A percentile compares a stretch with the other conserved stretches of the same genome.
Conservation (phyloP, 2,888 invertebrate species). For the Tetragonisca angustula region DNA sequence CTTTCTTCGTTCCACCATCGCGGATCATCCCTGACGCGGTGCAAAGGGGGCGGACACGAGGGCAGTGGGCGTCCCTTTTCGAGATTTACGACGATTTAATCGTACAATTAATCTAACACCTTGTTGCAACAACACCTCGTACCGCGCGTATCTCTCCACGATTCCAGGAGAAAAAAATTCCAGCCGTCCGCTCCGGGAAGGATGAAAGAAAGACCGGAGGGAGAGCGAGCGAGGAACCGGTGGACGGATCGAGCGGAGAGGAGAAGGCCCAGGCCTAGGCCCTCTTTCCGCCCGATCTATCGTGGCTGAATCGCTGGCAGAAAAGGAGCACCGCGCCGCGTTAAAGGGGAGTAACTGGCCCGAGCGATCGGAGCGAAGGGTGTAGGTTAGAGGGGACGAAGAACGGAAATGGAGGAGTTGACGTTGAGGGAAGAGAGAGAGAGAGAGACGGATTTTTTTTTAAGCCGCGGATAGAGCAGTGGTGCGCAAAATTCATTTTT, state of each 20-base stretch:
- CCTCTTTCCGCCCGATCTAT: slow-evolving; percentile 62
- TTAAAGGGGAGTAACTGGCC: slow-evolving; percentile 68
- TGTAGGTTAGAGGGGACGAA: slow-evolving; percentile 14
- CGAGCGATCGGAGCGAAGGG: slow-evolving; percentile 41
- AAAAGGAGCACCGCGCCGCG: slow-evolving; percentile 60
- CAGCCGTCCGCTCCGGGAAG: slow-evolving; percentile 32
- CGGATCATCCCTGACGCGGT: slow-evolving; percentile 50
- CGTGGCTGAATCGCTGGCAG: slow-evolving; percentile 63
- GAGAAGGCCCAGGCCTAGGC: background rate
- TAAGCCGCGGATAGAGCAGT: slow-evolving; percentile 25
- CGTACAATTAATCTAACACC: slow-evolving; percentile 84
- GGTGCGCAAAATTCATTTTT: slow-evolving; percentile 47
- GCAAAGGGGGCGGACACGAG: slow-evolving; percentile 60
- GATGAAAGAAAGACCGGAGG: slow-evolving; percentile 30
- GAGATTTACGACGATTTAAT: slow-evolving; percentile 84
- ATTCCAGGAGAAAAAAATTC: slow-evolving; percentile 32
- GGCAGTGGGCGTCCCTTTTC: slow-evolving; percentile 71
- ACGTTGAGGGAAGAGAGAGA: background rate
- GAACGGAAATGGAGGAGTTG: slow-evolving; percentile 20
- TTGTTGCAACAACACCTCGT: slow-evolving; percentile 83
- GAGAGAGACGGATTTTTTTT: slow-evolving; percentile 4
- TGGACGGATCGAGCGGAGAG: slow-evolving; percentile 45
- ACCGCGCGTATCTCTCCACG: slow-evolving; percentile 53
- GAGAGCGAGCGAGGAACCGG: slow-evolving; percentile 20
- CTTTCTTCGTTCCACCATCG: too few relatives aligned